Evolutionary conservation across 1,140 invertebrate genomes (phyloP).

Genomic region (Dryas iulia): DNA sequence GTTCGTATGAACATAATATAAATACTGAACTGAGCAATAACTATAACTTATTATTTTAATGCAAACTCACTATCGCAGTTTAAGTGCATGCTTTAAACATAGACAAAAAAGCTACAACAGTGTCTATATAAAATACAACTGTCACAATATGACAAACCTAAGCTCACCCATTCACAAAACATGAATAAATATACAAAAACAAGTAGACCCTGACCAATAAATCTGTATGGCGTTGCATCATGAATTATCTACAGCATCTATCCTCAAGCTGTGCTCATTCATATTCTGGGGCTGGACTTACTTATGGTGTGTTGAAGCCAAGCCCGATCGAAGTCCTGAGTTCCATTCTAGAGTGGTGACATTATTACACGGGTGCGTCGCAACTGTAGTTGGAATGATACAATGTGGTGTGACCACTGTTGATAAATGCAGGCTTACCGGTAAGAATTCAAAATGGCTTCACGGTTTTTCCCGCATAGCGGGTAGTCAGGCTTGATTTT

Average conservation of each 20-base stretch:
- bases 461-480: not conserved
- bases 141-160: not conserved
- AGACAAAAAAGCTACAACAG: not conserved
- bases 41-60: no score
- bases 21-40: no score
- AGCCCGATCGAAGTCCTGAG: slow-evolving; percentile 52
- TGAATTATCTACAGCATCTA: slow-evolving; percentile 41
- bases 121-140: not conserved
- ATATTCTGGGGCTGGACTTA: slow-evolving; percentile 59
- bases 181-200: not conserved
- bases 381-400: slow-evolving; percentile 58
- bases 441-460: slow-evolving; percentile 41
- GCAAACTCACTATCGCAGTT: no score
- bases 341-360: slow-evolving; percentile 70
- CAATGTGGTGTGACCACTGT: slow-evolving; percentile 60
- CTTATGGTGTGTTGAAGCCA: slow-evolving; percentile 31
- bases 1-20: no score
- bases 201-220: not conserved
- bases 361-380: slow-evolving; percentile 68
- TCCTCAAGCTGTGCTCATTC: slow-evolving; percentile 60
- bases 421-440: slow-evolving; percentile 39
- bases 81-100: not conserved
- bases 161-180: not conserved
- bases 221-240: slow-evolving; percentile 38
- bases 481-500: no score